A percentile compares a stretch with the other conserved stretches of the same genome.
Evolutionary conservation across 2,797 vertebrate genomes (phyloP).

Genomic region (Halcyon badia): DNA sequence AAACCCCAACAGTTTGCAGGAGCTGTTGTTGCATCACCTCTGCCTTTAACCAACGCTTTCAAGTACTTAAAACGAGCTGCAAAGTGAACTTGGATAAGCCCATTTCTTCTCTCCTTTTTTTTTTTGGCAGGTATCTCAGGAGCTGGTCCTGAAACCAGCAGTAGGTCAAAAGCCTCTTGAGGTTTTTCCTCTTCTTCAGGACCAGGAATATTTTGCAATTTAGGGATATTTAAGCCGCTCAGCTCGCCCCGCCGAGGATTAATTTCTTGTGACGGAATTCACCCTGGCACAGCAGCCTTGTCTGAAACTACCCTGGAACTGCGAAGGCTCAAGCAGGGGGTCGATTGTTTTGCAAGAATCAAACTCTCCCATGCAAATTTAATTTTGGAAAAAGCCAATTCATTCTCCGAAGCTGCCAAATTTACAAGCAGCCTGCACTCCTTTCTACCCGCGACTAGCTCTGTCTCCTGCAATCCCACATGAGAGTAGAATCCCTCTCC

Average conservation of each 20-base stretch:
- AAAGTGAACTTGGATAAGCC: background rate
- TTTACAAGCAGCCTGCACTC: background rate
- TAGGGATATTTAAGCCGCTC: background rate
- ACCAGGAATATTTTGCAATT: background rate
- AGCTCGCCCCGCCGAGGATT: accelerated
- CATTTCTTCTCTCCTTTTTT: background rate
- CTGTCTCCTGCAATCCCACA: background rate
- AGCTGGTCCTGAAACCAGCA: background rate
- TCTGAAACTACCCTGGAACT: background rate
- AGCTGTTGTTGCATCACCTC: background rate
- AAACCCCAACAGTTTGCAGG: background rate
- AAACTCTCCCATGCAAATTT: background rate
- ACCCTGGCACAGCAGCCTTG: background rate
- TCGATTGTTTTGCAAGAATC: background rate
- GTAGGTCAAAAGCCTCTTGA: background rate
- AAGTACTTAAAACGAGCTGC: background rate
- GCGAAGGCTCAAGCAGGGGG: accelerated
- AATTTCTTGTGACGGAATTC: background rate
- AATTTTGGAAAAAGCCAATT: background rate
- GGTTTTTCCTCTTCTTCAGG: background rate
- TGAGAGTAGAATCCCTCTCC: accelerated
- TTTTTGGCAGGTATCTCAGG: background rate
- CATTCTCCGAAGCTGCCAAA: background rate
- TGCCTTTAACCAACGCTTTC: background rate
- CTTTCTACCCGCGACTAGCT: background rate